Evolutionary conservation across 1,140 invertebrate genomes (phyloP).

Genomic region (Hylaeus volcanicus): DNA sequence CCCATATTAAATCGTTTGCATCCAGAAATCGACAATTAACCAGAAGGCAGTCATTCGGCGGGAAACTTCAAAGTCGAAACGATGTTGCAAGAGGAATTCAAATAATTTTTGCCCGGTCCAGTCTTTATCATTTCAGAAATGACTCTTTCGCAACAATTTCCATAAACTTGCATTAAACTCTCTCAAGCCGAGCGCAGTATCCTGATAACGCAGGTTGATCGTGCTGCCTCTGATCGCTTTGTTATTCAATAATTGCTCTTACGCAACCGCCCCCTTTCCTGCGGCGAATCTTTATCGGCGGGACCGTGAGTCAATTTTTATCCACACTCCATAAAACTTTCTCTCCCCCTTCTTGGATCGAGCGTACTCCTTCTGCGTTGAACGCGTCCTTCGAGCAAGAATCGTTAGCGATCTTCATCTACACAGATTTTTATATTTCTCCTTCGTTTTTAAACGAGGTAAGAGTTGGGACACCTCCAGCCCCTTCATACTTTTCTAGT

Average conservation of each 20-base stretch:
- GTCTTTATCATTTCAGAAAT: too few relatives aligned
- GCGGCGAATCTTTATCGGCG: constrained; percentile 38
- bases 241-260: constrained; percentile 28
- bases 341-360: constrained; percentile 6
- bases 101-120: too few relatives aligned
- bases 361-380: neutral
- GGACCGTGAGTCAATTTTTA: neutral
- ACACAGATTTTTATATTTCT: too few relatives aligned
- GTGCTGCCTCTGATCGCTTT: neutral
- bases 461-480: too few relatives aligned
- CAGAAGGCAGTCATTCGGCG: too few relatives aligned
- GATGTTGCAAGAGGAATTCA: neutral
- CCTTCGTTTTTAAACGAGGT: too few relatives aligned
- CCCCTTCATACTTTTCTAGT: too few relatives aligned
- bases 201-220: neutral
- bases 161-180: neutral
- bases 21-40: too few relatives aligned
- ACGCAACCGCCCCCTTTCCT: constrained; percentile 3
- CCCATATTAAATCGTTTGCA: too few relatives aligned
- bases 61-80: neutral
- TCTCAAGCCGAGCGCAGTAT: neutral
- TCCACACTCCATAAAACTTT: neutral
- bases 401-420: too few relatives aligned
- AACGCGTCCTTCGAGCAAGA: too few relatives aligned
- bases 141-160: too few relatives aligned